These are phyloP conservation scores for Pollenia labialis DNA, from an alignment of 2,888 invertebrate species.

Conservation along the genomic window DNA sequence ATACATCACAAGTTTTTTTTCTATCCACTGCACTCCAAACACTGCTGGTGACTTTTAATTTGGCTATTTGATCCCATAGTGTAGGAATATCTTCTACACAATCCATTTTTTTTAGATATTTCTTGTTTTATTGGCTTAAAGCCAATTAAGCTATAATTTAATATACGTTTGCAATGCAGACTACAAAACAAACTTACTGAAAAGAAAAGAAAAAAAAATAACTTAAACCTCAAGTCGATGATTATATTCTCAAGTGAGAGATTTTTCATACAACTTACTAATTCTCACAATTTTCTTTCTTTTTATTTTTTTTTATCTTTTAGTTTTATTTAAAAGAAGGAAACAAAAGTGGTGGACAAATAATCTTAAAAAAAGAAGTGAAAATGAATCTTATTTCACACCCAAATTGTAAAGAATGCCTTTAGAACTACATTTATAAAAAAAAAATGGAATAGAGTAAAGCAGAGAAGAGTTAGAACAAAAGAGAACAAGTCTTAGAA, in stretches of 20 bases:
- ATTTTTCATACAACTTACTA: constrained; percentile 69
- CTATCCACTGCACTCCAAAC: constrained; percentile 25
- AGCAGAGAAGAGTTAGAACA: not conserved
- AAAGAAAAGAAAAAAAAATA: constrained; percentile 23
- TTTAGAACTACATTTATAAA: not conserved
- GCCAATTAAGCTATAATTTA: constrained; percentile 83
- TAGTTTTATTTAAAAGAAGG: not conserved
- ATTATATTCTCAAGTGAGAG: constrained; percentile 71
- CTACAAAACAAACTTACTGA: constrained; percentile 19
- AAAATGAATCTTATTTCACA: constrained; percentile 61
- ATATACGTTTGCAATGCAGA: constrained; percentile 75
- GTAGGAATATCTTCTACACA: constrained; percentile 51
- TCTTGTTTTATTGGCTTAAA: constrained; percentile 78
- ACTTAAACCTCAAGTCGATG: constrained; percentile 65
- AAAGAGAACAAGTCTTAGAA: not conserved
- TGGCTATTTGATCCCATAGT: constrained; percentile 67
- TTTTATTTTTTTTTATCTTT: not conserved
- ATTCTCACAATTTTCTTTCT: constrained; percentile 16
- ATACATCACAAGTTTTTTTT: constrained; percentile 67
- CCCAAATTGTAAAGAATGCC: constrained; percentile 46
- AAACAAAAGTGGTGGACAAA: constrained; percentile 11
- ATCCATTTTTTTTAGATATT: constrained; percentile 25
- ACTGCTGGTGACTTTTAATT: constrained; percentile 66
- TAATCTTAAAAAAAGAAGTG: constrained; percentile 25
- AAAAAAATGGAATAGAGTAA: not conserved